These are phyloP conservation scores for Pangasianodon hypophthalmus DNA, from an alignment of 2,113 vertebrate species.

Conservation along the genomic window DNA sequence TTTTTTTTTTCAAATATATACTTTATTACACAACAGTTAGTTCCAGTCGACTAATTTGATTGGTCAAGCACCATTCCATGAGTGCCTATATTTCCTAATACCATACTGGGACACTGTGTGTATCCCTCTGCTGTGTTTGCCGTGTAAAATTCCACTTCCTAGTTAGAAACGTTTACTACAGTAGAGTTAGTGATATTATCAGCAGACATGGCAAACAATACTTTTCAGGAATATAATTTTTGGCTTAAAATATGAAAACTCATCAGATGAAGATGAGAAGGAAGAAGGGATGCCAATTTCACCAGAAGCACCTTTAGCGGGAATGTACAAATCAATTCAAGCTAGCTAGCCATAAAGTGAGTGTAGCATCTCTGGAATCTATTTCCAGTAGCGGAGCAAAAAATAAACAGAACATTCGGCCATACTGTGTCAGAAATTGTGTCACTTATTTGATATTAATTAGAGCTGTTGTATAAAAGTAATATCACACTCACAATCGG, in stretches of 20 bases:
- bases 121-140: too few relatives aligned
- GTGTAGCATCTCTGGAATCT: too few relatives aligned
- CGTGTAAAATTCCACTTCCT: background rate
- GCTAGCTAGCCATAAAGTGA: too few relatives aligned
- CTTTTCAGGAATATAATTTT: background rate
- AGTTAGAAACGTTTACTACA: background rate
- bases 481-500: too few relatives aligned
- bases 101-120: background rate
- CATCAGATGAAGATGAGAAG: background rate
- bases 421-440: background rate
- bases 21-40: background rate
- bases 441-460: background rate
- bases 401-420: too few relatives aligned
- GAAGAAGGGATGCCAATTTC: background rate
- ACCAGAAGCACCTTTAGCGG: background rate
- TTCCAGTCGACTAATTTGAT: background rate
- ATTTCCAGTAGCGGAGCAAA: too few relatives aligned
- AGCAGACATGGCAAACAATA: background rate
- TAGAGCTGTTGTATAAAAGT: background rate
- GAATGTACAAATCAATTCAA: background rate
- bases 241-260: background rate
- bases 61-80: background rate
- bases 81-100: background rate
- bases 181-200: background rate
- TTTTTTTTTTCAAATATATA: background rate